Percentiles rank a stretch among this genome's conserved stretches.
Conservation (phyloP, 1,140 invertebrate species). For the Penaeus chinensis region DNA sequence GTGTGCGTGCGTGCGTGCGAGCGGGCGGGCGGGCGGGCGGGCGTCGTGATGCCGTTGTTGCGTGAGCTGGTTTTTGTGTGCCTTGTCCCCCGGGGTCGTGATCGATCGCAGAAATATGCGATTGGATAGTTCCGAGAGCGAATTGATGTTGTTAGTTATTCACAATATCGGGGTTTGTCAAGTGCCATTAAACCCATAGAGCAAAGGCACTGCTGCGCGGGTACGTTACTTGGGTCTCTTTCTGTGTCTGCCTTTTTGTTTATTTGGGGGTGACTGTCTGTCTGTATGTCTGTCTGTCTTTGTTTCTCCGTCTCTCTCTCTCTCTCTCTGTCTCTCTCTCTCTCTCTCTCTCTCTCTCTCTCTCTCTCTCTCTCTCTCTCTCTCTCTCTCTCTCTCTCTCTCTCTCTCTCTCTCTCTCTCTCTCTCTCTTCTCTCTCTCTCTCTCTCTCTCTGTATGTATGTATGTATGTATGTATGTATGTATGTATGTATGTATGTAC, state of each 20-base stretch:
- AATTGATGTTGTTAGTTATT: no score
- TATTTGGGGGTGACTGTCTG: no score
- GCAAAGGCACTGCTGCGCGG: no score
- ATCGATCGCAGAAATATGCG: no score
- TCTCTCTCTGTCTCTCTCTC: background rate
- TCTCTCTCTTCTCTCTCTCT: background rate
- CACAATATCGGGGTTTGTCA: no score
- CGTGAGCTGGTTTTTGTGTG: no score
- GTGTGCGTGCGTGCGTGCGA: background rate
- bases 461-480: slow-evolving; percentile 5
- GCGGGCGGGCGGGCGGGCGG: no score
- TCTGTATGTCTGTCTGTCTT: background rate
- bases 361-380: background rate
- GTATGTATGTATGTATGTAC: background rate
- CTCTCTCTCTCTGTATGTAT: background rate
- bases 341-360: background rate
- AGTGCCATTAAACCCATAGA: no score
- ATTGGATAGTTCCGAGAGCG: no score
- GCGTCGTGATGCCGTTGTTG: background rate
- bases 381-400: background rate
- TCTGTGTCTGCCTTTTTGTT: no score
- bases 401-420: background rate
- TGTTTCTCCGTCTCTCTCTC: background rate
- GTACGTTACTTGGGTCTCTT: no score
- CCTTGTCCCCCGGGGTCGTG: background rate